phyloP scores from a whole-genome alignment of 2,797 vertebrate genomes.

The Peromyscus melanophrys region DNA sequence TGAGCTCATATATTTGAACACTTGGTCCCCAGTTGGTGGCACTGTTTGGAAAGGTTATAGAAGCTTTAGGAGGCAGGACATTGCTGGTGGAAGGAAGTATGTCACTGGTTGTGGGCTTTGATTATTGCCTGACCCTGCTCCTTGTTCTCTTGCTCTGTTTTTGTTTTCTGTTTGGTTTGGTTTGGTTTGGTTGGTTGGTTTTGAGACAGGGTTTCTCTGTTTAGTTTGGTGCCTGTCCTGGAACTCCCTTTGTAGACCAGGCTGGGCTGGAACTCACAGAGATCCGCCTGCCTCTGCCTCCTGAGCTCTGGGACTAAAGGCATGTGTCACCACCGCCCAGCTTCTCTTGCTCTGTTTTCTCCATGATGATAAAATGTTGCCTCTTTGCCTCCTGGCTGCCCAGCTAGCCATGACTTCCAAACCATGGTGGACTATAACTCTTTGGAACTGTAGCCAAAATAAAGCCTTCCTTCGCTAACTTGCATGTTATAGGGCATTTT shows the following conservation, averaged over 20 bases:
- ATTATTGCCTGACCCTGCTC: not conserved
- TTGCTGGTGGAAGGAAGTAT: not conserved
- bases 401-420: not conserved
- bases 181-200: no score
- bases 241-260: no score
- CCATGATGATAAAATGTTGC: not conserved
- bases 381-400: not conserved
- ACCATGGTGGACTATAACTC: not conserved
- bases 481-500: not conserved
- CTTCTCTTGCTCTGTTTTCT: not conserved
- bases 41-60: not conserved
- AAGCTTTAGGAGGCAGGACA: not conserved
- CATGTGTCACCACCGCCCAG: no score
- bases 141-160: not conserved
- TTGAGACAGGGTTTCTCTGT: no score
- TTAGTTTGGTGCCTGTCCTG: no score
- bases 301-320: no score
- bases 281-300: no score
- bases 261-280: no score
- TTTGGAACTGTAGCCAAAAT: not conserved
- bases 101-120: no score
- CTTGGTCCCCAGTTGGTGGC: not conserved
- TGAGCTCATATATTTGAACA: not conserved
- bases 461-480: not conserved
- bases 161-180: no score